Evolutionary conservation across 2,113 vertebrate species (phyloP), one percentile per base, ranked within the genome.

Genomic region (Thomomys bottae): DNA sequence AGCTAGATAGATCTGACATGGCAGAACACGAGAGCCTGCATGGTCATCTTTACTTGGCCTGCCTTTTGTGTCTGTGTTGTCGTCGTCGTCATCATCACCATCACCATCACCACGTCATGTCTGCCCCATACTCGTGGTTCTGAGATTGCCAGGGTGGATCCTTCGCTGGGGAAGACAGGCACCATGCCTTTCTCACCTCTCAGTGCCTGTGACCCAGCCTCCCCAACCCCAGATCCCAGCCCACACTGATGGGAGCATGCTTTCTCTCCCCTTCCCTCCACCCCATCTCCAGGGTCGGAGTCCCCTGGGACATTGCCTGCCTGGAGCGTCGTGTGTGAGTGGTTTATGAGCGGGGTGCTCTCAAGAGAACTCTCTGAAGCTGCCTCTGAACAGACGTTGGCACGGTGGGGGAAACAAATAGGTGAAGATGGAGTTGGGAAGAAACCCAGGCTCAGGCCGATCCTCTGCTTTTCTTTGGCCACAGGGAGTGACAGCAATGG

Each of bases 381-480:
- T 40, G 1, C 0, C 6, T 1, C 21, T 42, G 45, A 1, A 15
- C 59, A n/a, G 32, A 42, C 17, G 49, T 23, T n/a, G 11, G 0
- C 15, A 24, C 20, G 11, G 6, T 1, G 26, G 24, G 23, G 32
- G 9, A 66, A 12, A 36, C 7, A 4, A 9, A 40, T 15, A 78
- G 23, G 30, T 21, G 38, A 86, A 45, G 6, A 2, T 34, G 1
- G 32, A 2, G 2, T 57, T 64, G 78, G 23, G 59, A 66, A 40
- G 21, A 79, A 84, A 64, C 38, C 4, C 2, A 59, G 34, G 42
- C 59, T 34, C 63, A 45, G 18, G 32, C 28, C 36, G 36, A 32
- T 4, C 54, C 34, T 71, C 0, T 11, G n/a, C 17, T 67, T 45
- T 81, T 77, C 81, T 89, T 57, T 89, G 54, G 30, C 21, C 85